A percentile compares a stretch with the other conserved stretches of the same genome.
These are phyloP conservation scores for Laticauda laticaudata DNA, from an alignment of 2,113 vertebrate species.

Conservation along the genomic window DNA sequence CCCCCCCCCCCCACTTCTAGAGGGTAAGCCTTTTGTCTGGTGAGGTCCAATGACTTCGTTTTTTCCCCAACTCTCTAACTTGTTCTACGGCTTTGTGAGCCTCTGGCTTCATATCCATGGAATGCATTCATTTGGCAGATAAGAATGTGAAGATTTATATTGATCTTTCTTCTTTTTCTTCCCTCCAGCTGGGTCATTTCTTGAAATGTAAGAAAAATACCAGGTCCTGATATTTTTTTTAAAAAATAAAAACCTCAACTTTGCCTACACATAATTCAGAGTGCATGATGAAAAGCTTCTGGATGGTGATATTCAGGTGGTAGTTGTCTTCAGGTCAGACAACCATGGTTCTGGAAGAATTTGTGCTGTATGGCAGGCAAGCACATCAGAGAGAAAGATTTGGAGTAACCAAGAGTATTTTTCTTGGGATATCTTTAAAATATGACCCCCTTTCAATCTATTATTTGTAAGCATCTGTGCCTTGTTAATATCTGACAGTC, in stretches of 20 bases:
- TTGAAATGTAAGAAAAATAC: not conserved
- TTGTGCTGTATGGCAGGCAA: not conserved
- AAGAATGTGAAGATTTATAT: not conserved
- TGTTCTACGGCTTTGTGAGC: not conserved
- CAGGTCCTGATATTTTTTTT: not conserved
- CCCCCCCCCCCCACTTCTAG: not conserved
- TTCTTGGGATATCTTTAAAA: not conserved
- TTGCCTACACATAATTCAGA: not conserved
- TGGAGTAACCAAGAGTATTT: not conserved
- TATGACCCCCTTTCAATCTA: not conserved
- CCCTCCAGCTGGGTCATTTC: not conserved
- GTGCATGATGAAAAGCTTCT: not conserved
- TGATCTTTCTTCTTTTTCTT: not conserved
- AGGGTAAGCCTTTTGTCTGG: not conserved
- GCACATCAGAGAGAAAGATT: not conserved
- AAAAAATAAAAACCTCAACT: not conserved
- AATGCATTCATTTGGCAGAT: not conserved
- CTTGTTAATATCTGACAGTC: not conserved
- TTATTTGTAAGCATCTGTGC: not conserved
- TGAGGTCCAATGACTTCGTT: not conserved
- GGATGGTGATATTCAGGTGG: not conserved
- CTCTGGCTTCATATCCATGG: not conserved
- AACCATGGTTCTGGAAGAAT: not conserved
- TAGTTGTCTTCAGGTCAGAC: not conserved
- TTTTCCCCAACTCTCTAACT: not conserved